Evolutionary conservation across 2,113 vertebrate species (phyloP).

Genomic region (Oxygymnocypris stewartii): DNA sequence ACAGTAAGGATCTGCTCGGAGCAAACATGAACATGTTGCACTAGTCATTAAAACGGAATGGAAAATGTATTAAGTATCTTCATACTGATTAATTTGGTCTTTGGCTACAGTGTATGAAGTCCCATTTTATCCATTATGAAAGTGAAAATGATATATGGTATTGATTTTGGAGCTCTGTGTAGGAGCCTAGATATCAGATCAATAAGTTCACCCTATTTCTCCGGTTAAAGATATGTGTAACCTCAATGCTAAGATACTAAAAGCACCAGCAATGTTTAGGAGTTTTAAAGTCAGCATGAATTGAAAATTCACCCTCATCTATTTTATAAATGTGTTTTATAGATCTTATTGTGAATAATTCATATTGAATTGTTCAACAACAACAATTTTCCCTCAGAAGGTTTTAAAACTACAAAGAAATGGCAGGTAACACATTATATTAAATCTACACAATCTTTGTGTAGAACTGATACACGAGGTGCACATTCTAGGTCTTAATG

Average conservation of each 20-base stretch:
- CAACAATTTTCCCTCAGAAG: not conserved
- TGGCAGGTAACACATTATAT: not conserved
- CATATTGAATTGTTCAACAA: not conserved
- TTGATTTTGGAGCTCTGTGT: conserved; percentile 34
- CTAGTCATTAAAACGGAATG: conserved; percentile 5
- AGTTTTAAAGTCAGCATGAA: not conserved
- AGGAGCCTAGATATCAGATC: conserved; percentile 23
- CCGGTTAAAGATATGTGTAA: conserved; percentile 10
- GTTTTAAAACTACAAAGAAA: not conserved
- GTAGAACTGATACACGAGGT: too few species aligned
- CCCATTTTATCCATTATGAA: conserved; percentile 25
- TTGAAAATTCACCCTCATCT: not conserved
- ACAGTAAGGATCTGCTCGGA: not conserved
- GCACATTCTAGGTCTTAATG: not conserved
- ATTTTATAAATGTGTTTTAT: not conserved
- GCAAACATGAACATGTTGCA: conserved; percentile 10
- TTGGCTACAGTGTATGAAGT: not conserved
- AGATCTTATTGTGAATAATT: not conserved
- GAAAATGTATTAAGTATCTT: conserved; percentile 23
- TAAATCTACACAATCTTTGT: not conserved
- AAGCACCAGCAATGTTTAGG: not conserved
- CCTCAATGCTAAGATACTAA: not conserved
- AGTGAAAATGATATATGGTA: conserved; percentile 43
- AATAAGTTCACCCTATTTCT: not conserved
- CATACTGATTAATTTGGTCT: not conserved